A percentile compares a stretch with the other conserved stretches of the same genome.
These are phyloP conservation scores for Gymnobelideus leadbeateri DNA, from an alignment of 2,113 vertebrate genomes.

Conservation along the genomic window DNA sequence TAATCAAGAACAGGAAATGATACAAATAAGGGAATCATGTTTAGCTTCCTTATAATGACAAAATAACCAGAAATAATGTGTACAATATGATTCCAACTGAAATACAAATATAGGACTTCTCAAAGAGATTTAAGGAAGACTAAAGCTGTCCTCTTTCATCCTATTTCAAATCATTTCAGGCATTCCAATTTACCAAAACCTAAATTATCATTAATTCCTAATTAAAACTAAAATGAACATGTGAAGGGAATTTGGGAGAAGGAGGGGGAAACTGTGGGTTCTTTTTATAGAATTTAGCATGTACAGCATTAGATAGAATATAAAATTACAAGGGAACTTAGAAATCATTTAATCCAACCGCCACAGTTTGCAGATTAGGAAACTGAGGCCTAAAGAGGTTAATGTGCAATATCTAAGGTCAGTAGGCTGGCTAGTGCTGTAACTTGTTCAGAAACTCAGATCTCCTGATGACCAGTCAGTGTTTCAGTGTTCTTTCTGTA, in stretches of 20 bases:
- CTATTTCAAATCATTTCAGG: neutral
- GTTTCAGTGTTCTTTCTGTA: no score
- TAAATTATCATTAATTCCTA: slow-evolving; percentile 21
- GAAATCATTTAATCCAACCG: neutral
- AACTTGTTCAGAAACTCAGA: no score
- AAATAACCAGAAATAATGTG: slow-evolving; percentile 35
- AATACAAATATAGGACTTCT: slow-evolving; percentile 47
- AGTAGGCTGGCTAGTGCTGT: no score
- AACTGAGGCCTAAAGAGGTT: no score
- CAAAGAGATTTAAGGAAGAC: neutral
- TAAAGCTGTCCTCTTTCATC: neutral
- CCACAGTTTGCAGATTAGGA: no score
- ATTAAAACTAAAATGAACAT: slow-evolving; percentile 31
- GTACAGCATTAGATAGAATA: neutral
- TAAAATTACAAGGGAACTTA: neutral
- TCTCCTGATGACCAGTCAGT: no score
- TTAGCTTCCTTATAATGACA: slow-evolving; percentile 50
- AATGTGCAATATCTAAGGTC: no score
- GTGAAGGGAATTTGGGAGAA: neutral
- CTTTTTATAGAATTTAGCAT: slow-evolving; percentile 43
- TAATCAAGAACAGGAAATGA: slow-evolving; percentile 61
- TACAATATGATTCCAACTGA: slow-evolving; percentile 47
- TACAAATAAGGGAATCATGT: slow-evolving; percentile 33
- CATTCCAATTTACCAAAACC: neutral
- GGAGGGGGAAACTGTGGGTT: neutral